phyloP scores from a whole-genome alignment of 2,888 invertebrate genomes.

The Drosophila quasianomalipes region DNA sequence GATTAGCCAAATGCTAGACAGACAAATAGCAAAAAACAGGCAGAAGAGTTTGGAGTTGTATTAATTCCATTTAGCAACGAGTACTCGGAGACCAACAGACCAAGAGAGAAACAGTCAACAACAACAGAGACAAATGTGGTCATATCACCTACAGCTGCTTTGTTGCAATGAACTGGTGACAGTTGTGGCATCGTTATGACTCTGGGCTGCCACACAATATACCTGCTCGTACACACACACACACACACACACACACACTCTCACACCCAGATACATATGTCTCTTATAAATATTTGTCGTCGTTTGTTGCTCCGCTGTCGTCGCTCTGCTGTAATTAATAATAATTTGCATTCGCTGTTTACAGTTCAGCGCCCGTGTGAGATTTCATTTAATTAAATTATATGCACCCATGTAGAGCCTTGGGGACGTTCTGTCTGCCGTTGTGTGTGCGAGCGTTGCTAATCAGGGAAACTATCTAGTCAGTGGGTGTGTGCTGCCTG shows the following conservation, averaged over 20 bases:
- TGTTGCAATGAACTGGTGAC: slow-evolving; percentile 54
- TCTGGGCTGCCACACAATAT: slow-evolving; percentile 29
- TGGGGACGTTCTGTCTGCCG: slow-evolving; percentile 9
- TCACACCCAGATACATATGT: slow-evolving; percentile 39
- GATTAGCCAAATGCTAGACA: slow-evolving; percentile 22
- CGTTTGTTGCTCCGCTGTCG: slow-evolving; percentile 63
- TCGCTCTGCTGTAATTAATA: slow-evolving; percentile 71
- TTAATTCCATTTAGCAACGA: slow-evolving; percentile 45
- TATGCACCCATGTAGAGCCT: slow-evolving; percentile 52
- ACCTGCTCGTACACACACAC: slow-evolving; percentile 11
- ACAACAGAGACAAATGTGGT: slow-evolving; percentile 19
- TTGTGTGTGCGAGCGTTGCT: slow-evolving; percentile 40
- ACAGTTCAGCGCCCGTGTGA: slow-evolving; percentile 79
- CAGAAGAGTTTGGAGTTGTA: slow-evolving; percentile 34
- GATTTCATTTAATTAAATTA: slow-evolving; percentile 79
- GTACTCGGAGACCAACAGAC: slow-evolving; percentile 21
- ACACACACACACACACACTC: slow-evolving; percentile 14
- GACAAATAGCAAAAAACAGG: slow-evolving; percentile 19
- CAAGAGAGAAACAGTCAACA: slow-evolving; percentile 11
- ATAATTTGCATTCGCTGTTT: slow-evolving; percentile 80
- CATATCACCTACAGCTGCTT: slow-evolving; percentile 53
- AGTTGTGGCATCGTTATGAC: slow-evolving; percentile 57
- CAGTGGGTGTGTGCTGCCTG: slow-evolving; percentile 5
- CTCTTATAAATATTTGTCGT: slow-evolving; percentile 65
- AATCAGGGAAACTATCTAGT: slow-evolving; percentile 48